phyloP scores from a whole-genome alignment of 2,797 vertebrate genomes.

The Helarctos malayanus region DNA sequence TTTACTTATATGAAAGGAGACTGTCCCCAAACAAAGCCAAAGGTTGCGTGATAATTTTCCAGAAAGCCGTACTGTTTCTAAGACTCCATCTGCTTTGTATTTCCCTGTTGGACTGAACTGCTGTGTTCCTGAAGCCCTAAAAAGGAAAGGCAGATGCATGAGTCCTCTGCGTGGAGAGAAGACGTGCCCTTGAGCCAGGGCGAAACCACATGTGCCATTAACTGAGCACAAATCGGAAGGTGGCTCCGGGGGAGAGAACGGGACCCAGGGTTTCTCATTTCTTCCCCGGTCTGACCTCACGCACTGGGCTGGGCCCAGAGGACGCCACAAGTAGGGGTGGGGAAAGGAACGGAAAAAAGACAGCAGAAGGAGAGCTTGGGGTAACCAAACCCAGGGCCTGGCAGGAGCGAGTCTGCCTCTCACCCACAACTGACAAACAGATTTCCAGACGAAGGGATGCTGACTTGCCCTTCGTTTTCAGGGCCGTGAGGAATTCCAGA shows the following conservation, averaged over 20 bases:
- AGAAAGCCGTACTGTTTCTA: conserved; percentile 90
- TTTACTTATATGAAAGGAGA: conserved; percentile 81
- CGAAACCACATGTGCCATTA: conserved; percentile 23
- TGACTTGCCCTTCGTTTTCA: neutral
- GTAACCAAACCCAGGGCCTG: neutral
- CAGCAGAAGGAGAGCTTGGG: neutral
- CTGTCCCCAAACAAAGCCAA: conserved; percentile 73
- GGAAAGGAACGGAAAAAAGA: neutral
- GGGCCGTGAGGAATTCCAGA: neutral
- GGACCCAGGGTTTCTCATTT: neutral
- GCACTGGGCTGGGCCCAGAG: neutral
- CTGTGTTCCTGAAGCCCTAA: conserved; percentile 89
- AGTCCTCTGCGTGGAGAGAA: neutral
- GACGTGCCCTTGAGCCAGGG: conserved; percentile 35
- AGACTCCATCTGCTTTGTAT: conserved; percentile 92
- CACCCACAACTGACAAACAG: neutral
- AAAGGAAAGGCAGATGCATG: conserved; percentile 80
- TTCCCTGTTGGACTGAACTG: conserved; percentile 91
- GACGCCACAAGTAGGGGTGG: neutral
- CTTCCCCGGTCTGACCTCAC: neutral
- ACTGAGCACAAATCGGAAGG: neutral
- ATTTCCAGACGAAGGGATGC: neutral
- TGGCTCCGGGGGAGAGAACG: neutral
- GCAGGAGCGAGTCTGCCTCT: neutral
- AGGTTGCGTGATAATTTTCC: conserved; percentile 71